Evolutionary conservation across 2,888 invertebrate species (phyloP).

Genomic region (Tetrapedia diversipes): DNA sequence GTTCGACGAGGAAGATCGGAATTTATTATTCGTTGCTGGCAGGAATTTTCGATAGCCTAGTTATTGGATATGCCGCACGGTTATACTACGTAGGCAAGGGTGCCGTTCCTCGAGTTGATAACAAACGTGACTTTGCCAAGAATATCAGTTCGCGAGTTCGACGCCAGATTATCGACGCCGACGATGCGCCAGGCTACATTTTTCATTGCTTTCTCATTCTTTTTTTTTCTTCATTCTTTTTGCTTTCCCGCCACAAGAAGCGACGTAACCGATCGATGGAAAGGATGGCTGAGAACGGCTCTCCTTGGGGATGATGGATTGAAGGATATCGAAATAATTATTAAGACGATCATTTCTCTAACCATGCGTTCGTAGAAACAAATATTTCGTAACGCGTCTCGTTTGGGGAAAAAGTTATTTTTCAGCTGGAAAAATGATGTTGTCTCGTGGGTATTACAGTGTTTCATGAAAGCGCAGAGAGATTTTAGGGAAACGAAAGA

Average conservation of each 20-base stretch:
- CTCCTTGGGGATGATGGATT: background rate
- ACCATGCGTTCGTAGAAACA: background rate
- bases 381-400: too few species aligned
- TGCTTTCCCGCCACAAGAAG: too few species aligned
- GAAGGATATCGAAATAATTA: background rate
- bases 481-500: background rate
- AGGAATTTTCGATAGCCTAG: conserved; percentile 23
- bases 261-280: background rate
- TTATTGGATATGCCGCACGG: conserved; percentile 2
- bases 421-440: background rate
- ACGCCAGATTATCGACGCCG: conserved; percentile 1
- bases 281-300: too few species aligned
- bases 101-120: conserved; percentile 18
- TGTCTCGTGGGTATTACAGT: too few species aligned
- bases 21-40: conserved; percentile 22
- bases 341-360: background rate
- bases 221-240: too few species aligned
- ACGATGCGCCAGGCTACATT: background rate
- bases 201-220: background rate
- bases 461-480: background rate
- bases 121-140: background rate
- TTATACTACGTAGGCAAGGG: conserved; percentile 11
- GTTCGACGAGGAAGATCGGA: conserved; percentile 5
- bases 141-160: background rate
- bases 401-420: background rate